Evolutionary conservation across 2,113 vertebrate species (phyloP), one percentile per base, ranked within the genome.

Genomic region (Rallus limicola): DNA sequence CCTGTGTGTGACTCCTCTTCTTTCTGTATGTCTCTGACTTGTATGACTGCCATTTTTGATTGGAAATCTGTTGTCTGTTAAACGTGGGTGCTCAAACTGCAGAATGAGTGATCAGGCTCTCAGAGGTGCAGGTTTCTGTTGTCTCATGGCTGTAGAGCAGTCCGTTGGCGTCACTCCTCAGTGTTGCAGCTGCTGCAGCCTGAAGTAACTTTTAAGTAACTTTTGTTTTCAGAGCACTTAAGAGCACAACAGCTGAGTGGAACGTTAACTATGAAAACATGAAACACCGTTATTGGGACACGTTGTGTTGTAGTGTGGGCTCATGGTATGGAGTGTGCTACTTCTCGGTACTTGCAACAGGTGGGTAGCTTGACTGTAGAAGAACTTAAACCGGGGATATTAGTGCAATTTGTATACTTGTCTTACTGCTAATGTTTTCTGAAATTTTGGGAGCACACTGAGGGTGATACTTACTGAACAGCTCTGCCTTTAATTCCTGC

Each of bases 1-100:
- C 4, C 13, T 36, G 11, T n/a, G 19, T 26, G 19, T 0, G 0
- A 9, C 17, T 70, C 2, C 0, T 58, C 0, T 55, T 62, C 58
- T 9, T 81, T 88, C 76, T 56, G 31, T 50, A 40, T 13, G 13
- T 67, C 19, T 89, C 40, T 82, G 25, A 18, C 36, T 71, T 1
- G 2, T 38, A 18, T 63, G 38, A 31, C 23, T 82, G 64, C 28
- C 10, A 5, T 56, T 68, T 69, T 38, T 52, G 15, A 12, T 17
- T 59, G 36, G 20, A 59, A 76, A 46, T 38, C 31, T 91, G 12
- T 36, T 42, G 16, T 48, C 21, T 82, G 23, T 33, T 77, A 52
- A 59, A 33, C 40, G 13, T 15, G 28, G 56, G 40, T 64, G 25
- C 36, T 75, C 19, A 15, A 84, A 52, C 19, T 23, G 33, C 77